These are phyloP conservation scores for Ara ararauna DNA, from an alignment of 2,797 vertebrate genomes.

Conservation along the genomic window DNA sequence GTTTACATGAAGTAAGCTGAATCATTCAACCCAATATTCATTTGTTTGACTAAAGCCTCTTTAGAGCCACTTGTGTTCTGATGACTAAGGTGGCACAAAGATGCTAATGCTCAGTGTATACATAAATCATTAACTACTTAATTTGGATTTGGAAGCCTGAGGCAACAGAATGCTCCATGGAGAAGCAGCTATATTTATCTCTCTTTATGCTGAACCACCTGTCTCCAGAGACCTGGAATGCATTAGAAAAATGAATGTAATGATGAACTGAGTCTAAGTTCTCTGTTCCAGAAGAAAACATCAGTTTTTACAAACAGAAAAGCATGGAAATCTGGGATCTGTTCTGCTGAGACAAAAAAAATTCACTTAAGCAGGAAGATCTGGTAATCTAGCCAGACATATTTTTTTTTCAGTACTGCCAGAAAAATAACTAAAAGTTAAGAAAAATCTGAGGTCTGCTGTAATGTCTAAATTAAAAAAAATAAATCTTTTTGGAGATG, in stretches of 20 bases:
- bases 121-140: constrained; percentile 70
- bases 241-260: constrained; percentile 37
- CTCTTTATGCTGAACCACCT: constrained; percentile 16
- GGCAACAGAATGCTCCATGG: constrained; percentile 44
- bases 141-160: constrained; percentile 66
- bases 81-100: constrained; percentile 55
- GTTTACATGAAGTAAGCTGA: constrained; percentile 44
- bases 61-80: constrained; percentile 66
- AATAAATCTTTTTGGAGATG: background rate
- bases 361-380: background rate
- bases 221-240: constrained; percentile 49
- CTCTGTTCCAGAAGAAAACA: background rate
- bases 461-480: background rate
- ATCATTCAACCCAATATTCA: constrained; percentile 57
- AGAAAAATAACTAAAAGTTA: background rate
- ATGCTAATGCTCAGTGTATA: constrained; percentile 63
- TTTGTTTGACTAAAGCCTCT: constrained; percentile 68
- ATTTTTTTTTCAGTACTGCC: background rate
- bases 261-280: background rate
- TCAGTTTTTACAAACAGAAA: background rate
- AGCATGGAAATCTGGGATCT: background rate
- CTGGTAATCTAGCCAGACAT: background rate
- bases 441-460: background rate
- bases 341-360: background rate
- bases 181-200: constrained; percentile 42